Conservation (phyloP, 1,140 invertebrate species). For the Pachyrhynchus sulphureomaculatus region DNA sequence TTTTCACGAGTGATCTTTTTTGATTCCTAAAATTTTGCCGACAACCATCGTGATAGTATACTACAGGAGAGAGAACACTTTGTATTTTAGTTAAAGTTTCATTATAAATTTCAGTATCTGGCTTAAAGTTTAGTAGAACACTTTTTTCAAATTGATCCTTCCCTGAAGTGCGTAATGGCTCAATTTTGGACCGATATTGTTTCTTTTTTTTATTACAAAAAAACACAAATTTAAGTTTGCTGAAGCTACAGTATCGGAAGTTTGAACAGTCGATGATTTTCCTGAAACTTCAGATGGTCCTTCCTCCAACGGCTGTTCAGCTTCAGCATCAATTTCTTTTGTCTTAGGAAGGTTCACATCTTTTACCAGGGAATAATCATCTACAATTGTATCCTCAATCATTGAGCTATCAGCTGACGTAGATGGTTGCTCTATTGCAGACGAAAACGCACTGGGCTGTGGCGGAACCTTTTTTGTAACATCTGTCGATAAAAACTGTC, state of each 20-base stretch:
- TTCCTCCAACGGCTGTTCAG: conserved; percentile 33
- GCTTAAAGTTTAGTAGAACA: conserved; percentile 16
- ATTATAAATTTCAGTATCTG: conserved; percentile 19
- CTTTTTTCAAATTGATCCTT: conserved; percentile 11
- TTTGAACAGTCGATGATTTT: conserved; percentile 30
- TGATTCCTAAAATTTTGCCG: conserved; percentile 18
- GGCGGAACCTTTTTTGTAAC: conserved; percentile 23
- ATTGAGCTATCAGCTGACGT: conserved; percentile 28
- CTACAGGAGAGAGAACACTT: conserved; percentile 4
- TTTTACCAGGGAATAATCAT: conserved; percentile 33
- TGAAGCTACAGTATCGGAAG: conserved; percentile 31
- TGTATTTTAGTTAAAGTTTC: conserved; percentile 20
- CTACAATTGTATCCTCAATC: conserved; percentile 24
- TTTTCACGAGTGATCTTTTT: conserved; percentile 17
- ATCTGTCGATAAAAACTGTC: conserved; percentile 32
- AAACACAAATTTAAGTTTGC: conserved; percentile 32
- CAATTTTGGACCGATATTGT: conserved; percentile 21
- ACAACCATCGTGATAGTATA: conserved; percentile 14
- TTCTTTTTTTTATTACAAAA: conserved; percentile 30
- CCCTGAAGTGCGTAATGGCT: conserved; percentile 19
- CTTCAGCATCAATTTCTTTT: conserved; percentile 35
- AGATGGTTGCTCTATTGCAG: conserved; percentile 19
- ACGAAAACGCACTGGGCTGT: conserved; percentile 29
- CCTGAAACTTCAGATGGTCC: conserved; percentile 23
- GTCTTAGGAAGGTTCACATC: conserved; percentile 28